A percentile compares a stretch with the other conserved stretches of the same genome.
phyloP scores from a whole-genome alignment of 2,113 vertebrate species.

The Phyllostomus hastatus region DNA sequence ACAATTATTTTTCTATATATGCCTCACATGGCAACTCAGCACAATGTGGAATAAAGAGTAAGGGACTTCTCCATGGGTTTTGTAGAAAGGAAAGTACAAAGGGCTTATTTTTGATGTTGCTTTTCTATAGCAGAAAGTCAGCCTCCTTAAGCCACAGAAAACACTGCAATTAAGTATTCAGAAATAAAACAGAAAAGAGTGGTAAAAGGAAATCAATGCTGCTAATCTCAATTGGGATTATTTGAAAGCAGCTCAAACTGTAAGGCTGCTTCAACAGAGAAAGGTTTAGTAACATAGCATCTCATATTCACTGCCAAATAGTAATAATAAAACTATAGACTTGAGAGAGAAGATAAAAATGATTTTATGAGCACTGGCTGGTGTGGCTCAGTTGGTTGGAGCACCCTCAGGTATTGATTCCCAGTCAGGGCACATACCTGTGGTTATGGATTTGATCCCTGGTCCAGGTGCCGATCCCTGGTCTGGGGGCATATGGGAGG shows the following conservation, averaged over 20 bases:
- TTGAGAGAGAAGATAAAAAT: neutral
- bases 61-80: neutral
- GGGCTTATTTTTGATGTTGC: neutral
- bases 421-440: too few species aligned
- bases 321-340: neutral
- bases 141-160: constrained; percentile 7
- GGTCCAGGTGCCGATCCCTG: too few species aligned
- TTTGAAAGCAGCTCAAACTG: neutral
- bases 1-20: constrained; percentile 25
- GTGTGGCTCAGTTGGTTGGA: too few species aligned
- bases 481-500: too few species aligned
- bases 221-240: constrained; percentile 11
- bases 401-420: too few species aligned
- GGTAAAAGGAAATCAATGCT: neutral
- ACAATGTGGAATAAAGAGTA: neutral
- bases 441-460: too few species aligned
- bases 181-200: constrained; percentile 11
- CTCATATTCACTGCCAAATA: neutral
- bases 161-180: neutral
- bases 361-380: neutral
- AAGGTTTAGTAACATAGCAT: neutral
- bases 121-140: neutral
- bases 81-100: neutral
- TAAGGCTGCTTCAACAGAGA: constrained; percentile 18
- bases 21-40: neutral